A percentile compares a stretch with the other conserved stretches of the same genome.
These are phyloP conservation scores for Pogonophryne albipinna DNA, from an alignment of 2,797 vertebrate genomes.

Conservation along the genomic window DNA sequence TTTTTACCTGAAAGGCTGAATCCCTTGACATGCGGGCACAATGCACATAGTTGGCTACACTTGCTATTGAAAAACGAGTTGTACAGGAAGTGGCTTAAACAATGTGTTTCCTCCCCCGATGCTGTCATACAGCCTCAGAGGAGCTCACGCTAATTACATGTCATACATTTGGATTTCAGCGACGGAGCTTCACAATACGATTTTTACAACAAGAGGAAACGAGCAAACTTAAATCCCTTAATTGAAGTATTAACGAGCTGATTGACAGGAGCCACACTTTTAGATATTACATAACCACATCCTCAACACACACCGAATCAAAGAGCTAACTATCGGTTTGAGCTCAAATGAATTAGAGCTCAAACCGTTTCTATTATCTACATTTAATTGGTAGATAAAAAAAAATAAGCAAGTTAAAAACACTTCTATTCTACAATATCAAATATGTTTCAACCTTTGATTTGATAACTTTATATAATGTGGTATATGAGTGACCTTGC, in stretches of 20 bases:
- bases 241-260: background rate
- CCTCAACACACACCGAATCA: background rate
- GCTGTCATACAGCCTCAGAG: constrained; percentile 50
- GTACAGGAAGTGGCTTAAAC: constrained; percentile 79
- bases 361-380: too few species aligned
- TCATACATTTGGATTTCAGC: constrained; percentile 49
- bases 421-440: background rate
- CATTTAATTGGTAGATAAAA: background rate
- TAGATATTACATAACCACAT: constrained; percentile 7
- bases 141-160: constrained; percentile 48
- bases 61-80: constrained; percentile 78
- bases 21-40: constrained; percentile 43
- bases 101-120: constrained; percentile 63
- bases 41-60: constrained; percentile 28
- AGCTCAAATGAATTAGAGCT: constrained; percentile 8
- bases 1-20: constrained; percentile 31
- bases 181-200: constrained; percentile 13
- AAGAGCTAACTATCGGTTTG: background rate
- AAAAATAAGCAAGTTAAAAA: background rate
- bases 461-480: background rate
- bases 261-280: background rate
- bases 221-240: background rate
- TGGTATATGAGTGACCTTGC: background rate
- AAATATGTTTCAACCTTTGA: background rate
- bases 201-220: constrained; percentile 5